Conservation (phyloP, 2,113 vertebrate species). For the Crotalus tigris region DNA sequence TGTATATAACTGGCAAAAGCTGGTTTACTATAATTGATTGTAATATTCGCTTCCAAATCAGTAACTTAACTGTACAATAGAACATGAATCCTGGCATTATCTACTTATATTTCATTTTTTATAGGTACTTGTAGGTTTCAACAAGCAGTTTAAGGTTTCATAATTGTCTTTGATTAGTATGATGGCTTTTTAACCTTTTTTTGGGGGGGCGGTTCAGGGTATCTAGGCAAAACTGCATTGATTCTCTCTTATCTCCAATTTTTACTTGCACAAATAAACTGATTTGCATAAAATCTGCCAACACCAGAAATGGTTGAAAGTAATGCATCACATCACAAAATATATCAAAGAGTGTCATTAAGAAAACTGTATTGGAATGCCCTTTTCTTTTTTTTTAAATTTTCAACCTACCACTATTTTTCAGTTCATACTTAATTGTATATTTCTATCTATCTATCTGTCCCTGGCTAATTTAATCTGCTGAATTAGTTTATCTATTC, state of each 20-base stretch:
- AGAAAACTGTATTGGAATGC: background rate
- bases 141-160: background rate
- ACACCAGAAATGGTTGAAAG: background rate
- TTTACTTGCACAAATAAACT: background rate
- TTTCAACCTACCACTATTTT: background rate
- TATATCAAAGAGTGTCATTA: background rate
- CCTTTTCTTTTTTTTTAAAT: slow-evolving; percentile 3
- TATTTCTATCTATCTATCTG: background rate
- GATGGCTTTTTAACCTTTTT: background rate
- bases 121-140: background rate
- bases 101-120: background rate
- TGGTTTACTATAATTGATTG: background rate
- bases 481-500: background rate
- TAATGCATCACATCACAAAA: slow-evolving; percentile 16
- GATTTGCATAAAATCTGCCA: background rate
- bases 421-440: background rate
- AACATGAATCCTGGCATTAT: background rate
- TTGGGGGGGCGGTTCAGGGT: background rate
- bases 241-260: slow-evolving; percentile 7
- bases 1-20: background rate
- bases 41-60: background rate
- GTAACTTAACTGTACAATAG: background rate
- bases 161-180: background rate
- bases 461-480: background rate
- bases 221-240: background rate